phyloP scores from a whole-genome alignment of 2,113 vertebrate genomes.

The Sclerurus mexicanus region DNA sequence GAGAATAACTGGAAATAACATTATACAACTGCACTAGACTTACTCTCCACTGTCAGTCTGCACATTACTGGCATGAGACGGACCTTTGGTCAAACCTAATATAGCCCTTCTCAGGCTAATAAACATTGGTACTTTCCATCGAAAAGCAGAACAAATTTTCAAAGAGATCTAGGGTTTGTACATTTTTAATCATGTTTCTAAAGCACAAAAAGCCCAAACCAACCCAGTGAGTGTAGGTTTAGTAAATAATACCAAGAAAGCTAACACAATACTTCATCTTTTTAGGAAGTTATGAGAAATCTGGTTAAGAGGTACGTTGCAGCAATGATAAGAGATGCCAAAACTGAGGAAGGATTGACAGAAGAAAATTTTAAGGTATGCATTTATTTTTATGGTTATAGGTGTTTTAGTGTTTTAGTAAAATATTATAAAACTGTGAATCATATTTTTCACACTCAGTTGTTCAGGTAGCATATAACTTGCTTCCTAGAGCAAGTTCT shows the following conservation, averaged over 20 bases:
- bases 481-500: not conserved
- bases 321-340: slow-evolving; percentile 96
- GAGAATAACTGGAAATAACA: not conserved
- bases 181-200: not conserved
- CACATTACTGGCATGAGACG: not conserved
- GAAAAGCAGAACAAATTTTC: not conserved
- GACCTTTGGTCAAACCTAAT: not conserved
- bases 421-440: not conserved
- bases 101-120: not conserved
- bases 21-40: not conserved
- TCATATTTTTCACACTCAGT: not conserved
- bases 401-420: not conserved
- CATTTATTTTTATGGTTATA: not conserved
- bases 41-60: not conserved
- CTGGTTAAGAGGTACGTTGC: slow-evolving; percentile 96
- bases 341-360: slow-evolving; percentile 92
- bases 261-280: not conserved
- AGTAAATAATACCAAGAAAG: not conserved
- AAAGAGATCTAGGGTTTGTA: not conserved
- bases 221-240: not conserved
- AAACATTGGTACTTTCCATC: not conserved
- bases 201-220: not conserved
- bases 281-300: slow-evolving; percentile 92
- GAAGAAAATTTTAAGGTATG: slow-evolving; percentile 98
- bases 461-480: not conserved